Evolutionary conservation across 2,797 vertebrate genomes (phyloP).

Genomic region (Lutra lutra): DNA sequence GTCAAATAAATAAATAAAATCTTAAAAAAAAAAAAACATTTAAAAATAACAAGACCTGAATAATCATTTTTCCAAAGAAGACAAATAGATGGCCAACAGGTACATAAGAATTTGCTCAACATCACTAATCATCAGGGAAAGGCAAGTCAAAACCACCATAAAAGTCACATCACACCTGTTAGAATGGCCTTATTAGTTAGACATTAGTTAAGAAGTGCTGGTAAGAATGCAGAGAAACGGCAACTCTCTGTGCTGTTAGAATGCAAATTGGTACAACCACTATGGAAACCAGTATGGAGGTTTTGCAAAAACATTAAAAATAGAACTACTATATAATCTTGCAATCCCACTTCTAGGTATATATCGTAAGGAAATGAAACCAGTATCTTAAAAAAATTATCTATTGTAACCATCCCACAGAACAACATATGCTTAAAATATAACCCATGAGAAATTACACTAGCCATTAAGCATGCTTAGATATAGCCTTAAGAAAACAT

Average conservation of each 20-base stretch:
- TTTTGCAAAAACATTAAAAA: background rate
- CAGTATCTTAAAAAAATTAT: background rate
- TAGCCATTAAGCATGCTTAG: too few species aligned
- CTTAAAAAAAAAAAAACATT: too few species aligned
- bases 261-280: background rate
- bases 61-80: background rate
- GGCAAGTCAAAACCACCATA: background rate
- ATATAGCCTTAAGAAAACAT: too few species aligned
- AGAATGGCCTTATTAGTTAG: background rate
- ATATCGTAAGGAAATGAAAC: background rate
- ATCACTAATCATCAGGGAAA: background rate
- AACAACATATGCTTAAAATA: too few species aligned
- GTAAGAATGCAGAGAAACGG: background rate
- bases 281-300: background rate
- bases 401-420: too few species aligned
- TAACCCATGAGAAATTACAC: too few species aligned
- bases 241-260: background rate
- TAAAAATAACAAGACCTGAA: background rate
- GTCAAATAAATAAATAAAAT: too few species aligned
- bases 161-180: background rate
- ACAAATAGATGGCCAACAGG: background rate
- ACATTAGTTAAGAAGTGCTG: background rate
- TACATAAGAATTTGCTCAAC: background rate
- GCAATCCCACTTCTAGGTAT: background rate
- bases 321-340: background rate